Conservation (phyloP, 2,113 vertebrate genomes). For the Ornithorhynchus anatinus region DNA sequence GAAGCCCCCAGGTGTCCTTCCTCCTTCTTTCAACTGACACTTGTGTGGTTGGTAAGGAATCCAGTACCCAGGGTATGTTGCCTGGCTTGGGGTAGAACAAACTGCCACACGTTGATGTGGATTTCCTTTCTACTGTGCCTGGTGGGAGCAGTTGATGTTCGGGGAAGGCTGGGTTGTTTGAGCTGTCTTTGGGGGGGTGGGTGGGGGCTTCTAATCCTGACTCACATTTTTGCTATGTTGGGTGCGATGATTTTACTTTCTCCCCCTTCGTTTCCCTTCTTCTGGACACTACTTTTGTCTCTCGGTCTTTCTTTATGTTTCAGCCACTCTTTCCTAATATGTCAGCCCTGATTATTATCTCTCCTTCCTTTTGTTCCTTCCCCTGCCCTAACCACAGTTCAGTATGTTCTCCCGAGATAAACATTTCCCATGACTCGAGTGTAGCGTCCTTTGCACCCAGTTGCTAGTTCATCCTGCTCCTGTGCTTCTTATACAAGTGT, state of each 20-base stretch:
- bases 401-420: conserved; percentile 39
- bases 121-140: conserved; percentile 54
- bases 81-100: conserved; percentile 25
- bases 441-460: not conserved
- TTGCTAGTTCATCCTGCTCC: not conserved
- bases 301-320: conserved; percentile 13
- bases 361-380: conserved; percentile 35
- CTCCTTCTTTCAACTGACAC: conserved; percentile 33
- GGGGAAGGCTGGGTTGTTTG: conserved; percentile 26
- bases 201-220: conserved; percentile 37
- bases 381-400: conserved; percentile 43
- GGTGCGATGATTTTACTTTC: not conserved
- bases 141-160: conserved; percentile 44
- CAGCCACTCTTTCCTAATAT: not conserved
- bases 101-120: conserved; percentile 45
- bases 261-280: no score
- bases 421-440: conserved; percentile 1
- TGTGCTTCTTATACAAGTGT: not conserved
- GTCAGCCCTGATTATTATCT: conserved; percentile 22
- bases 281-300: conserved; percentile 7
- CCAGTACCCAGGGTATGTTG: conserved; percentile 1
- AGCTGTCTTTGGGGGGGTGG: conserved; percentile 22
- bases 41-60: conserved; percentile 16
- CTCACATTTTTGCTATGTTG: not conserved
- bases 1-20: conserved; percentile 61